Evolutionary conservation across 2,113 vertebrate species (phyloP).

Genomic region (Chaetodon trifascialis): DNA sequence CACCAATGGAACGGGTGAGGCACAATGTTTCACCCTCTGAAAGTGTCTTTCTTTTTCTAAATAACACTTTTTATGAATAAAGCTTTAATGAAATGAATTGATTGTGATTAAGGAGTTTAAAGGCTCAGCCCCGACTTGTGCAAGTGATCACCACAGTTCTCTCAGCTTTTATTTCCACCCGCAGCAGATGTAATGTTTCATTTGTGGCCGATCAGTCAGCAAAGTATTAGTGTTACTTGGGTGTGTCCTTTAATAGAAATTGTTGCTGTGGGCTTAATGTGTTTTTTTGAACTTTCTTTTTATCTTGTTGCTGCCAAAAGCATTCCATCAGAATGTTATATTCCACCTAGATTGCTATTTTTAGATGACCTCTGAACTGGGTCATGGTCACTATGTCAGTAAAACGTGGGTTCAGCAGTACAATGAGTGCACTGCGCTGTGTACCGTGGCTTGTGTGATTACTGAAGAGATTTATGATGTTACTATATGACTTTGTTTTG

Average conservation of each 20-base stretch:
- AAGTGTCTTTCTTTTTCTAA: neutral
- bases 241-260: neutral
- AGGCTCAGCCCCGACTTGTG: neutral
- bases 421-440: neutral
- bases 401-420: constrained; percentile 17
- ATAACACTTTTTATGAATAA: no score
- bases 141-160: neutral
- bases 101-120: neutral
- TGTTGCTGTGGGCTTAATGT: neutral
- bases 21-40: no score
- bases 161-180: no score
- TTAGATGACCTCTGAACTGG: constrained; percentile 29
- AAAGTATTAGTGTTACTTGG: neutral
- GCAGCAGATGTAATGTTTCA: neutral
- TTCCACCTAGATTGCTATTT: constrained; percentile 9
- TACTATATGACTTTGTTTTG: neutral
- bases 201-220: constrained; percentile 8
- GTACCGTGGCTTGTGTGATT: neutral
- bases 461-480: neutral
- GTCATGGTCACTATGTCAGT: neutral
- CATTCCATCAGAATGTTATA: constrained; percentile 31
- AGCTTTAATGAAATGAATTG: no score
- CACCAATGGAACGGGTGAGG: constrained; percentile 81
- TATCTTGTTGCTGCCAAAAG: neutral
- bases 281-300: no score